phyloP scores from a whole-genome alignment of 1,140 invertebrate genomes.

The Listronotus bonariensis region DNA sequence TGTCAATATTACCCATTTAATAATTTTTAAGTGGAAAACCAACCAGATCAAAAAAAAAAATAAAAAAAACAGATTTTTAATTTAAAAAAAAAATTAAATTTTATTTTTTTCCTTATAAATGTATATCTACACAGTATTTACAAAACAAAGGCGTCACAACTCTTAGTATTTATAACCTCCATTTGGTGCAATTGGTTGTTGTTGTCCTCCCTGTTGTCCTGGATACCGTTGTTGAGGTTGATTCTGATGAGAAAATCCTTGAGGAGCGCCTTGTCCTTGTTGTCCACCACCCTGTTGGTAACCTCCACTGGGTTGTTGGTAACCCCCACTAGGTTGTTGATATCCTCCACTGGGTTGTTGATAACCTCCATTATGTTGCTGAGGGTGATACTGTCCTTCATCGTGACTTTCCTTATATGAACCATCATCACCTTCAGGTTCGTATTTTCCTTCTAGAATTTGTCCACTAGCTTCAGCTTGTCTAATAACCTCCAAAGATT shows the following conservation, averaged over 20 bases:
- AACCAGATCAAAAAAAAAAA: too few species aligned
- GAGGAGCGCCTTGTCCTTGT: slow-evolving; percentile 3
- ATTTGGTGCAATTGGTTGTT: slow-evolving; percentile 18
- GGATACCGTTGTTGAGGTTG: not conserved
- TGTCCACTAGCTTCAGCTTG: slow-evolving; percentile 28
- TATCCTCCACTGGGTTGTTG: too few species aligned
- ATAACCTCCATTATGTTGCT: not conserved
- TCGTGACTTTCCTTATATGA: slow-evolving; percentile 22
- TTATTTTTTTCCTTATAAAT: too few species aligned
- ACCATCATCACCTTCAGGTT: slow-evolving; percentile 26
- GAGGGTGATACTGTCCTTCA: slow-evolving; percentile 21
- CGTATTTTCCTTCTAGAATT: slow-evolving; percentile 17
- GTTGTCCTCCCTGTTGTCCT: not conserved
- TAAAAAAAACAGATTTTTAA: too few species aligned
- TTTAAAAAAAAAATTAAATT: too few species aligned
- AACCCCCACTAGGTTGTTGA: too few species aligned
- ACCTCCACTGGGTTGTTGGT: too few species aligned
- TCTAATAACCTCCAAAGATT: slow-evolving; percentile 57
- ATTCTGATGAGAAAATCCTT: slow-evolving; percentile 11
- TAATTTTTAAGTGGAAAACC: too few species aligned
- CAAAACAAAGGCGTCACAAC: not conserved
- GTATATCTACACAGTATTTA: slow-evolving; percentile 22
- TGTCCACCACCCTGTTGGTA: not conserved
- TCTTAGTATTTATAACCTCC: slow-evolving; percentile 28
- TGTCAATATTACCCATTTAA: too few species aligned